Base-by-base conservation (phyloP, 2,888 invertebrate species). In the Agonopterix subpropinquella region DNA sequence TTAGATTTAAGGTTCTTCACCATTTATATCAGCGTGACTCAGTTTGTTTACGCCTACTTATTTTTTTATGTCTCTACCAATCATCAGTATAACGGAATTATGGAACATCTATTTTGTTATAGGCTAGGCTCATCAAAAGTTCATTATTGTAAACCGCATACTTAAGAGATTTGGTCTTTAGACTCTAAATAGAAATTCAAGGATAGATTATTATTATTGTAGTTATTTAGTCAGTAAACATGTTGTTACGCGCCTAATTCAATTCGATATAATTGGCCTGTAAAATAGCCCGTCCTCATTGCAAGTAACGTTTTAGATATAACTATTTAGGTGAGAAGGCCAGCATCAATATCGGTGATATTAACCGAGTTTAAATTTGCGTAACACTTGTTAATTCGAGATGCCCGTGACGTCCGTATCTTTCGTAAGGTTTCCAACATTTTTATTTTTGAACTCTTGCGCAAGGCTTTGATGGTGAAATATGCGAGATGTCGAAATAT, bases 361-460 rank as follows among this genome's bases (percentile, higher is more conserved):
- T 67, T 65, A 69, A 58, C 54, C 53, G 53, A 56, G 56, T 56
- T 47, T 53, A 66, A 70, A 69, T 76, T 77, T 77, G 62, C 73
- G 76, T 69, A 79, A 80, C 70, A 64, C 63, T 62, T 67, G 72
- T 75, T 72, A 70, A 68, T 67, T 69, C 56, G 57, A 66, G 63
- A 62, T 62, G 59, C 61, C 65, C 58, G 67, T 73, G 74, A 73
- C 73, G 74, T 63, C 58, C 53, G 56, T 58, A 58, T 64, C 65
- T 75, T 79, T 77, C 79, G 66, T 61, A 68, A 66, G 55, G 58
- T 51, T 66, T 28, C 28, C 28, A 28, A 67, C 69, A 65, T 70
- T 68, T 78, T 77, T 81, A 82, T 80, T 80, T 77, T 69, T 64
- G 73, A 59, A 61, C 65, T 63, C 73, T 85, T 85, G 74, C 84